Base-by-base conservation (phyloP, 1,140 invertebrate species). In the Bombus waltoni region DNA sequence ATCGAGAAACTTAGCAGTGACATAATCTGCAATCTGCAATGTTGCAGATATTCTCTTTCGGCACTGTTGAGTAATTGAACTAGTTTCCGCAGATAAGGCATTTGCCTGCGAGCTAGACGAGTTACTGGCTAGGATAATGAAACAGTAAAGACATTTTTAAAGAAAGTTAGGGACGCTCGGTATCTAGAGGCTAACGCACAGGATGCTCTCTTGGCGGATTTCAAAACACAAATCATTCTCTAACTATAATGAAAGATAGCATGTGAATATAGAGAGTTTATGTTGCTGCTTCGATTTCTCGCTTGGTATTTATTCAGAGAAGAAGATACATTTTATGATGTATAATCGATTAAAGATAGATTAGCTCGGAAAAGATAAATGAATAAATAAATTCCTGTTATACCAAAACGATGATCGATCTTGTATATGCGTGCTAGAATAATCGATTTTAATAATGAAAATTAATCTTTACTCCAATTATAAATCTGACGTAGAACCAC, bases 11-110 rank as follows among this genome's bases (percentile, higher is more conserved):
- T 88, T 88, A 70, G 38, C 73, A 66, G 70, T 62, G 65, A 88
- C 84, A 86, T 81, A 59, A 80, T 32, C 82, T 77, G 57, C 73
- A 80, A 81, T 70, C 82, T 53, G 47, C 18, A 22, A 25, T 53
- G 74, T 78, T 68, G 77, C 70, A 35, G 53, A 72, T 83, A 82
- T 75, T 59, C 81, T 87, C 81, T 87, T 89, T 87, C 83, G 76
- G 79, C 71, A 88, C 85, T 93, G 90, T 90, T 89, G 89, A 93
- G 91, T 93, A 91, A 92, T 93, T 91, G 91, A 91, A 89, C 76
- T 92, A 93, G 89, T 93, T 93, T 93, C 87, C 38, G 65, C 77
- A 90, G 91, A 93, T 92, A 93, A 93, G 91, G 82, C 83, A 44
- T 83, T 83, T 78, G 65, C 89, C 89, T 89, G 83, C 75, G 74